Evolutionary conservation across 2,113 vertebrate species (phyloP).

Genomic region (Cavia aperea): DNA sequence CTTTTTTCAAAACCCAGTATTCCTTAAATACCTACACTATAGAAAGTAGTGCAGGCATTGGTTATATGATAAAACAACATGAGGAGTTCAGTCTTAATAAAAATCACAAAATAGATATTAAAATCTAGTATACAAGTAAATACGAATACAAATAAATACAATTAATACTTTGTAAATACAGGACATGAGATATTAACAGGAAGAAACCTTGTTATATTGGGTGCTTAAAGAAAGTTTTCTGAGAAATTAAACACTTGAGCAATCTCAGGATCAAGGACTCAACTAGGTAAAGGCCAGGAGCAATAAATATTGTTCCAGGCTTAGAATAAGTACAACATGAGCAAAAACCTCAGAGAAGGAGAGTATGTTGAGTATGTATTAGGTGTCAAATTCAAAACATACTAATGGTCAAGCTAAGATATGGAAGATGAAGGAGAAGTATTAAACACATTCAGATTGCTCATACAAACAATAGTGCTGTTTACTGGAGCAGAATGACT

Average conservation of each 20-base stretch:
- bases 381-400: background rate
- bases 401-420: background rate
- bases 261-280: background rate
- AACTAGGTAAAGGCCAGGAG: background rate
- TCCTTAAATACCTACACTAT: background rate
- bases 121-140: background rate
- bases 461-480: background rate
- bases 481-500: background rate
- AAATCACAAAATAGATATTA: constrained; percentile 11
- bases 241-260: background rate
- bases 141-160: background rate
- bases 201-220: background rate
- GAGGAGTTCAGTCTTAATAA: constrained; percentile 16
- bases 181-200: background rate
- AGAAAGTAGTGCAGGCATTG: background rate
- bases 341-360: background rate
- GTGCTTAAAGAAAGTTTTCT: background rate
- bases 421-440: background rate
- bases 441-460: background rate
- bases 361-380: background rate
- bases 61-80: background rate
- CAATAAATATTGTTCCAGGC: background rate
- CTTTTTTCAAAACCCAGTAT: background rate
- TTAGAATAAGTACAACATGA: background rate
- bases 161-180: background rate